Evolutionary conservation across 2,797 vertebrate species (phyloP), one percentile per base, ranked within the genome.

Genomic region (Microhierax caerulescens): DNA sequence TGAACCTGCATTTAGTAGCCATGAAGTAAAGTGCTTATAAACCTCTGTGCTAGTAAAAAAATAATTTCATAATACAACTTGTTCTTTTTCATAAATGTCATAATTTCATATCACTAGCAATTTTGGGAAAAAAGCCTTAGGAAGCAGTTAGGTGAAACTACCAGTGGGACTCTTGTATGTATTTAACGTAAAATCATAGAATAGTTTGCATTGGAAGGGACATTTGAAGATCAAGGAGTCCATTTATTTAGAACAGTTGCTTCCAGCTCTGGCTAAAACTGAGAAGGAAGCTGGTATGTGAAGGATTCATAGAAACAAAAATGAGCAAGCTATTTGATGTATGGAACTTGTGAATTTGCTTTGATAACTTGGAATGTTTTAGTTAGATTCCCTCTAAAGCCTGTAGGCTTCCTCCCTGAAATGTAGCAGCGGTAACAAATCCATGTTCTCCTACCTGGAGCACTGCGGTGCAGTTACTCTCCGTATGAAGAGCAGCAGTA

Each of bases 401-500:
- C 4, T 61, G 7, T 12, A 23, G 43, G 10, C n/a, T 77, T 80
- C 23, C 9, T 43, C 13, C 36, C 24, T 57, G 34, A 9, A 30
- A 8, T 9, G 5, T 45, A 45, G 19, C 11, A 57, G 18, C 28
- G 23, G n/a, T 41, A 53, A 27, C 21, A 41, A 67, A 54, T 43
- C 50, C 8, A 11, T 37, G 2, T 27, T 30, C 27, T 48, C 21
- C 32, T 80, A 5, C 37, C 32, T 48, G 59, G 59, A 57, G 13
- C 10, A 8, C 15, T 39, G 7, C 0, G 1, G 10, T 28, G 15
- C 39, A 12, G 25, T 30, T 64, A 23, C 8, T 37, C 1, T 41
- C 22, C 75, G 1, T 32, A 11, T 24, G 79, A 67, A 63, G 30
- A 70, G 3, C 34, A 41, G 25, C 11, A 17, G 22, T 41, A 54